phyloP scores from a whole-genome alignment of 2,888 invertebrate species.

The Hirtodrosophila confusa region DNA sequence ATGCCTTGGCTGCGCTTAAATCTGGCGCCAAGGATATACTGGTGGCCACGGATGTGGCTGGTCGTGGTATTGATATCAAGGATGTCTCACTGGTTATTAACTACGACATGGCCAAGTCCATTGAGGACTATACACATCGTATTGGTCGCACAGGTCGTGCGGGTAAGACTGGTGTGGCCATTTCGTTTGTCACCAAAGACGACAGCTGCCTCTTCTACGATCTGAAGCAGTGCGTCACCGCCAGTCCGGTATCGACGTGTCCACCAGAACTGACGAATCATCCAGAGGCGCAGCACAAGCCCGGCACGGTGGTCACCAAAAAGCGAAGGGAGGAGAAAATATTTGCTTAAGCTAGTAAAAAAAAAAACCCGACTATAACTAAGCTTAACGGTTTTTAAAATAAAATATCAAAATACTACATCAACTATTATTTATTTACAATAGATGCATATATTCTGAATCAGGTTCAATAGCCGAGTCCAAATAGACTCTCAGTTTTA shows the following conservation, averaged over 20 bases:
- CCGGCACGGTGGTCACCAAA: constrained; percentile 97
- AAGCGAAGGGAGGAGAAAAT: constrained; percentile 97
- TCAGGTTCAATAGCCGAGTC: too few species aligned
- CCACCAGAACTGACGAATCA: constrained; percentile 99
- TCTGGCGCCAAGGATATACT: constrained; percentile 98
- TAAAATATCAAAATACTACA: not conserved
- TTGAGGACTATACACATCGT: constrained; percentile 98
- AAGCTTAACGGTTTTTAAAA: constrained; percentile 1
- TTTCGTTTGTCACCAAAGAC: constrained; percentile 98
- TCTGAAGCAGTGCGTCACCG: constrained; percentile 94
- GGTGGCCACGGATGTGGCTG: constrained; percentile 99
- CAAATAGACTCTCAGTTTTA: too few species aligned
- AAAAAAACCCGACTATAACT: not conserved
- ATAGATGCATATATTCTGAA: too few species aligned
- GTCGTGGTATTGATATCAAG: constrained; percentile 99
- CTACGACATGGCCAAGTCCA: constrained; percentile 99
- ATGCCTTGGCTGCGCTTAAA: constrained; percentile 97
- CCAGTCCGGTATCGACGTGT: constrained; percentile 96
- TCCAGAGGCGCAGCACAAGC: constrained; percentile 99
- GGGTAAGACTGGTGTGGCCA: constrained; percentile 97
- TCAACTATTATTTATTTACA: too few species aligned
- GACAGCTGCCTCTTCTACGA: constrained; percentile 98
- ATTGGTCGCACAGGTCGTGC: constrained; percentile 99
- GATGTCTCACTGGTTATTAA: constrained; percentile 99
- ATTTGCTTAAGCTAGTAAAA: constrained; percentile 88